phyloP scores from a whole-genome alignment of 2,888 invertebrate genomes.

The Agriopis marginaria region DNA sequence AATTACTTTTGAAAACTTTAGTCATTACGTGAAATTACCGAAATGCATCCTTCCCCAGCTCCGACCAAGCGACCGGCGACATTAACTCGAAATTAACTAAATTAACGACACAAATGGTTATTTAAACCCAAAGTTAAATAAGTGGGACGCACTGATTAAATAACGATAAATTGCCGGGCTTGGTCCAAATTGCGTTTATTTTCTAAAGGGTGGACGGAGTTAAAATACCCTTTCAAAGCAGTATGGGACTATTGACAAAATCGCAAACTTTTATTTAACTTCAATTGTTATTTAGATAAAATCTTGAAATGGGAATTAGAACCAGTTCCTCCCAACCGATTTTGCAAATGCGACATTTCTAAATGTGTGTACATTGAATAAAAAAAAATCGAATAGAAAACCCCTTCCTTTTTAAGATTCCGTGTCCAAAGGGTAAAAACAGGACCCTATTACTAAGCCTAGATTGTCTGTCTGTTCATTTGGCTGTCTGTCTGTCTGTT shows the following conservation, averaged over 20 bases:
- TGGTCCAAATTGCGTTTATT: constrained; percentile 11
- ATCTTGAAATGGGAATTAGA: too few species aligned
- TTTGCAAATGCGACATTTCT: too few species aligned
- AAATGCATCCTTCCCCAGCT: constrained; percentile 24
- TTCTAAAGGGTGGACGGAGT: neutral
- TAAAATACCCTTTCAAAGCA: neutral
- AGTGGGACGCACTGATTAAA: constrained; percentile 26
- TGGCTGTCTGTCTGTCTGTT: too few species aligned
- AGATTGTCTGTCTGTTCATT: too few species aligned
- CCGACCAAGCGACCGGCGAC: constrained; percentile 7
- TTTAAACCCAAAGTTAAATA: constrained; percentile 30
- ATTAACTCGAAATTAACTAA: constrained; percentile 6
- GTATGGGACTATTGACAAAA: neutral
- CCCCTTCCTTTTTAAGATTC: too few species aligned
- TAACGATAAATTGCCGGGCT: constrained; percentile 26
- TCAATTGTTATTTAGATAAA: too few species aligned
- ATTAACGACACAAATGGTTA: constrained; percentile 20
- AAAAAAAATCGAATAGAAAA: too few species aligned
- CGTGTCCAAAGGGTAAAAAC: too few species aligned
- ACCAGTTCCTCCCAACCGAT: too few species aligned
- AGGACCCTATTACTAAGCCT: too few species aligned
- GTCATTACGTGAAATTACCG: constrained; percentile 19
- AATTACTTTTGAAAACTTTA: constrained; percentile 22
- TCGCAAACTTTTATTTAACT: too few species aligned
- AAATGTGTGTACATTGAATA: too few species aligned